phyloP scores from a whole-genome alignment of 2,113 vertebrate species.

The Puma concolor region DNA sequence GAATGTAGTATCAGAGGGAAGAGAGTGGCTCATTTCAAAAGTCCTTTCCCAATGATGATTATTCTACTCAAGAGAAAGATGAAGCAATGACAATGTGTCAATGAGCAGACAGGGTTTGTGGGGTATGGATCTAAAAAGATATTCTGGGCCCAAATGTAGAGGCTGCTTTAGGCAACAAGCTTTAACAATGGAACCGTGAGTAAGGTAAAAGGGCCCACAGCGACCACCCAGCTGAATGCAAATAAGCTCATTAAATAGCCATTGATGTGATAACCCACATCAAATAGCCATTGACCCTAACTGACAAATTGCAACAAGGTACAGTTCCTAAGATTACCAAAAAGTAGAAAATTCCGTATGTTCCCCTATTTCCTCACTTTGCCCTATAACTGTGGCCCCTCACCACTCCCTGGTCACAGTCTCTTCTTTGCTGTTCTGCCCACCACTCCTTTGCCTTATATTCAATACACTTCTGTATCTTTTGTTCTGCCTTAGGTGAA shows the following conservation, averaged over 20 bases:
- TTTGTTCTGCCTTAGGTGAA: neutral
- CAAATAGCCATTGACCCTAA: neutral
- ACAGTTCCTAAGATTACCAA: neutral
- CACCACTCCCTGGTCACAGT: neutral
- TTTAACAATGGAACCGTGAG: neutral
- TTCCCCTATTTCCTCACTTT: neutral
- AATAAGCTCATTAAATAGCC: neutral
- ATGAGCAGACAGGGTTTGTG: constrained; percentile 62
- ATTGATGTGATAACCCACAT: neutral
- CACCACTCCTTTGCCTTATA: neutral
- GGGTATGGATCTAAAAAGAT: neutral
- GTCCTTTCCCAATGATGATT: constrained; percentile 63
- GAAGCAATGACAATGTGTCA: constrained; percentile 49
- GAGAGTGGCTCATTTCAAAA: constrained; percentile 51
- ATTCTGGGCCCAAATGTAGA: neutral
- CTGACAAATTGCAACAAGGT: neutral
- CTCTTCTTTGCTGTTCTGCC: neutral
- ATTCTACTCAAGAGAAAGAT: constrained; percentile 57
- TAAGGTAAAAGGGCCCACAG: neutral
- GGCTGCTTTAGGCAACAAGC: neutral
- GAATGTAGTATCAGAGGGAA: constrained; percentile 51
- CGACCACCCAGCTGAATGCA: neutral
- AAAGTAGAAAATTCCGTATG: neutral
- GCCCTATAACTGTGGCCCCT: neutral
- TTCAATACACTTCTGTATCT: neutral